Evolutionary conservation across 2,797 vertebrate genomes (phyloP), one percentile per base, ranked within the genome.

Genomic region (Smutsia gigantea): DNA sequence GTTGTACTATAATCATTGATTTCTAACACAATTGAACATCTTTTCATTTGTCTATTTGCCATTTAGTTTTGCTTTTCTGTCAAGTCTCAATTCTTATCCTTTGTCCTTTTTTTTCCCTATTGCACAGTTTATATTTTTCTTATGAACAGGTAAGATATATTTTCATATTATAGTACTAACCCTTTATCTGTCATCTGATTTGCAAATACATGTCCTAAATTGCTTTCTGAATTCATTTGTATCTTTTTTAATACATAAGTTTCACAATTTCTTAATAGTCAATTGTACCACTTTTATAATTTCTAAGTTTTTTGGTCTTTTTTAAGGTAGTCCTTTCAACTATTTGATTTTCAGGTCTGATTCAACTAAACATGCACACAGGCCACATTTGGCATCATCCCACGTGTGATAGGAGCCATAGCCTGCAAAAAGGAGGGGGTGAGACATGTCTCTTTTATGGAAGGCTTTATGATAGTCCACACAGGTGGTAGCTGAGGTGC

Each of bases 201-300:
- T 95, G 9, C 31, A 92, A 95, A 88, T 42, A 77, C 59, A 9
- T 88, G 87, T 88, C 63, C 69, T 53, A 92, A 68, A 69, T 19
- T 82, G 15, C 51, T 9, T 34, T 83, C 77, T 88, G 61, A 83
- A 88, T 83, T 87, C 68, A 21, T 29, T 59, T 92, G 49, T 27
- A 74, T 92, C 15, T 68, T 79, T 61, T 49, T 51, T 46, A 87
- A 53, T 81, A 72, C 21, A 23, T 23, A 63, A 82, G 17, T 59
- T 83, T 68, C 59, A 51, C 17, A 34, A 68, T 78, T 13, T 64
- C 89, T 61, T 55, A 31, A 77, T n/a, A 51, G 37, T 75, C 27
- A 83, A 74, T 68, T 51, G 61, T 25, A 61, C 59, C n/a, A 77
- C 27, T 59, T 49, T 72, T 23, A 42, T 61, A 53, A 75, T 51